Evolutionary conservation across 2,113 vertebrate species (phyloP), one percentile per base, ranked within the genome.

Genomic region (Porphyrio hochstetteri): DNA sequence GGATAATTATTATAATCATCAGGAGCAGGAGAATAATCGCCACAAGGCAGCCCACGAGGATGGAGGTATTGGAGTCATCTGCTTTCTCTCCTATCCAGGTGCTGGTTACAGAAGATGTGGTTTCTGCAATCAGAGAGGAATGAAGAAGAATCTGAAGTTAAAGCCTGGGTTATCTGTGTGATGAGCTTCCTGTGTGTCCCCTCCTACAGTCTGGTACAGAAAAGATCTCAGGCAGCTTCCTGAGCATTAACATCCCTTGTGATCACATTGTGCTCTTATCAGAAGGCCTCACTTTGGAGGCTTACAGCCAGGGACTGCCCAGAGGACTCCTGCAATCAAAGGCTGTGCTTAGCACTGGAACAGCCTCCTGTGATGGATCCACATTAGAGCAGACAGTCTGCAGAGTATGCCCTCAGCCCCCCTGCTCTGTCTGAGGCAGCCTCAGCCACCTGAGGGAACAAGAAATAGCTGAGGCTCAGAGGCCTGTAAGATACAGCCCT

Each of bases 11-110:
- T 95, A 99, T 99, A 90, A 99, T 98, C 93, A 99, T 93, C 87
- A 99, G 97, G 65, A 99, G 96, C 68, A 99, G 98, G 15, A 99
- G 98, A 92, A 99, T 99, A 94, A 99, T 99, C 88, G 98, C 98
- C 93, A 99, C 99, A 82, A 99, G 97, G 94, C 99, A 99, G 95
- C 99, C 98, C 85, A 99, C 99, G 3, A 99, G 98, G 84, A 98
- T 90, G 68, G 99, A 98, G 13, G 98, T 98, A 67, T 95, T 98
- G 56, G 97, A 96, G 52, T 98, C 97, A 5, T 98, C 98, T 9
- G 97, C 92, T 7, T 95, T 91, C 57, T 88, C 96, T 21, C 91
- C 88, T 71, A 95, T 93, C 95, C 97, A 93, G 78, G 96, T 97
- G 88, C 97, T 97, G 52, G 96, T 98, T 88, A 97, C 89, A 29